Evolutionary conservation across 2,113 vertebrate species (phyloP).

Genomic region (Hoplias malabaricus): DNA sequence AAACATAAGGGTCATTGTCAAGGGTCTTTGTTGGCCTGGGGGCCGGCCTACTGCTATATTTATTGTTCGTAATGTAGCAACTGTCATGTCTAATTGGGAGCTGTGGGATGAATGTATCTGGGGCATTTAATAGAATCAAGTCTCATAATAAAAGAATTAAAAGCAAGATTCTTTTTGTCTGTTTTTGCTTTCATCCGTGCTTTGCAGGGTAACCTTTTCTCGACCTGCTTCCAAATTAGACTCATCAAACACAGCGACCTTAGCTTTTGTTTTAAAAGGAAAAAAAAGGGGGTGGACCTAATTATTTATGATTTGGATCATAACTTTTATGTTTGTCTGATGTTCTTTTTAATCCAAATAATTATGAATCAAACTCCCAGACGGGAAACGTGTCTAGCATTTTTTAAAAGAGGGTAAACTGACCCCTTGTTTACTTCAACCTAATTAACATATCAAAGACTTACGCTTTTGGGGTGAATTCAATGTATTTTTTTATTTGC

Average conservation of each 20-base stretch:
- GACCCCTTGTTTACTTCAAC: too few species aligned
- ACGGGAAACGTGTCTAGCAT: too few species aligned
- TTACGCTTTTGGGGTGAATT: not conserved
- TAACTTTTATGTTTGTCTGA: not conserved
- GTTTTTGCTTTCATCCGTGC: constrained; percentile 61
- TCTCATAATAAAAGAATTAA: constrained; percentile 74
- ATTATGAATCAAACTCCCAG: too few species aligned
- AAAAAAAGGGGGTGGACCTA: not conserved
- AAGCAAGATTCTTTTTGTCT: constrained; percentile 71
- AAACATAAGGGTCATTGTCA: constrained; percentile 74
- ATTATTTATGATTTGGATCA: not conserved
- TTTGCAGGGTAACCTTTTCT: constrained; percentile 66
- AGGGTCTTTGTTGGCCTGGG: constrained; percentile 69
- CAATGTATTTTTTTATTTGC: not conserved
- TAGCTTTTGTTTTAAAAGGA: not conserved
- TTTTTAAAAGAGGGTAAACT: too few species aligned
- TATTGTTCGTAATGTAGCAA: constrained; percentile 76
- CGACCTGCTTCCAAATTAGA: constrained; percentile 62
- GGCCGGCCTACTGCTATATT: constrained; percentile 75
- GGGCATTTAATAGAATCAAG: constrained; percentile 77
- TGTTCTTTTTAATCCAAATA: not conserved
- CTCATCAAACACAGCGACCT: constrained; percentile 50
- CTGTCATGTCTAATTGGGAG: constrained; percentile 78
- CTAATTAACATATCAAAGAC: too few species aligned
- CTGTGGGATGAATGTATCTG: constrained; percentile 74